Base-by-base conservation (phyloP, 2,797 vertebrate species). In the Darevskia nairensis region DNA sequence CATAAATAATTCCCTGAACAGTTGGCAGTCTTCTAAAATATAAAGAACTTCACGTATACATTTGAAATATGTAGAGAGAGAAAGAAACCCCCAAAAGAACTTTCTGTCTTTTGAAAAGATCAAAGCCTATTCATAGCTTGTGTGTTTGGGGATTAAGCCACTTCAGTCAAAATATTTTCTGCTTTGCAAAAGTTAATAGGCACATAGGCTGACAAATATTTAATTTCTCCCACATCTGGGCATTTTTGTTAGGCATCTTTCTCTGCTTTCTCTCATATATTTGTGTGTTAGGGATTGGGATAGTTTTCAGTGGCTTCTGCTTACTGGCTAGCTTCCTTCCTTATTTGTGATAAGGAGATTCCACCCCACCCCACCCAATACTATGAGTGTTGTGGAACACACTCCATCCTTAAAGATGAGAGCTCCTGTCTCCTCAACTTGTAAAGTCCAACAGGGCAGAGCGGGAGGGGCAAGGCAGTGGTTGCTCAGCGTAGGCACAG, bases 111-210 rank as follows among this genome's bases (percentile, higher is more conserved):
- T 68, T 68, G 72, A 68, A 66, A 77, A 85, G 35, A 77, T 86
- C 75, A 86, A 50, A 86, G 84, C 44, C 78, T 32, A 66, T 77
- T 86, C 27, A 46, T 69, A 46, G 17, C 3, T 46, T 79, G 75
- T 69, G 75, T 46, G 44, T 86, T 86, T 77, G 9, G 32, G 76
- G 85, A 86, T 86, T 86, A 79, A 78, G 44, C 66, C 44, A 69
- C 66, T 86, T 59, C 23, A 69, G 21, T 19, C 25, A 80, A 80
- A 86, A 86, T 39, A 46, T 29, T 71, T 72, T 75, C 66, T 55
- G 32, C 61, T 71, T 80, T 59, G 21, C 29, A 29, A 86, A 71
- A 79, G 13, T 79, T 68, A 80, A 55, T 55, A 80, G 68, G 17
- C 8, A 71, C n/a, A 69, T 32, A 86, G 41, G 66, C 3, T 1